phyloP scores from a whole-genome alignment of 1,140 invertebrate genomes.

The Sycophaga agraensis region DNA sequence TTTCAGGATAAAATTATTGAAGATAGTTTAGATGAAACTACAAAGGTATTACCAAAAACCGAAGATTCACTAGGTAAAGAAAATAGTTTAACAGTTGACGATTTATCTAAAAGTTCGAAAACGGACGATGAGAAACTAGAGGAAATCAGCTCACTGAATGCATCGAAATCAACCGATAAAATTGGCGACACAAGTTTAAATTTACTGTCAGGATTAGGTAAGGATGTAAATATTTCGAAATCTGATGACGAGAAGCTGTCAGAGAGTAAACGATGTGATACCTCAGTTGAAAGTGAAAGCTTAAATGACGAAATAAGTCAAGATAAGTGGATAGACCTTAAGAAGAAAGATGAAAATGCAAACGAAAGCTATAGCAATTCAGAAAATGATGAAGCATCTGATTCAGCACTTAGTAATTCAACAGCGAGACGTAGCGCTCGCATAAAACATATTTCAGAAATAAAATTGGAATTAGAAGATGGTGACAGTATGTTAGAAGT shows the following conservation, averaged over 20 bases:
- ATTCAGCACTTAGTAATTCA: background rate
- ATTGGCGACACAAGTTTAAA: background rate
- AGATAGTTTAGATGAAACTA: no score
- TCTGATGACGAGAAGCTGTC: slow-evolving; percentile 44
- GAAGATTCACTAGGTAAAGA: slow-evolving; percentile 7
- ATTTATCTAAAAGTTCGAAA: slow-evolving; percentile 35
- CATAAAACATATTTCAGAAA: background rate
- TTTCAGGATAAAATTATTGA: no score
- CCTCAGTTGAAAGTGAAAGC: background rate
- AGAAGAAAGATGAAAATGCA: slow-evolving; percentile 26
- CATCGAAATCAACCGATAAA: slow-evolving; percentile 26
- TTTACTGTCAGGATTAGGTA: background rate
- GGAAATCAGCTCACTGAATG: slow-evolving; percentile 35
- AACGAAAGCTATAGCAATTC: slow-evolving; percentile 6
- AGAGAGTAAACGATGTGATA: slow-evolving; percentile 31
- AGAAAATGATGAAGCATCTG: slow-evolving; percentile 14
- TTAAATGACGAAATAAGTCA: slow-evolving; percentile 28
- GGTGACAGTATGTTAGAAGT: slow-evolving; percentile 10
- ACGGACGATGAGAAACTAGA: slow-evolving; percentile 47
- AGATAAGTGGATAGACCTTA: background rate
- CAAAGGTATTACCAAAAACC: background rate
- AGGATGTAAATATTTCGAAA: slow-evolving; percentile 33
- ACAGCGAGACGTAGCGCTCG: slow-evolving; percentile 13
- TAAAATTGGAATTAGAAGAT: slow-evolving; percentile 18
- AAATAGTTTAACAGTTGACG: background rate